phyloP scores from a whole-genome alignment of 1,140 invertebrate genomes.

The Bemisia tabaci region DNA sequence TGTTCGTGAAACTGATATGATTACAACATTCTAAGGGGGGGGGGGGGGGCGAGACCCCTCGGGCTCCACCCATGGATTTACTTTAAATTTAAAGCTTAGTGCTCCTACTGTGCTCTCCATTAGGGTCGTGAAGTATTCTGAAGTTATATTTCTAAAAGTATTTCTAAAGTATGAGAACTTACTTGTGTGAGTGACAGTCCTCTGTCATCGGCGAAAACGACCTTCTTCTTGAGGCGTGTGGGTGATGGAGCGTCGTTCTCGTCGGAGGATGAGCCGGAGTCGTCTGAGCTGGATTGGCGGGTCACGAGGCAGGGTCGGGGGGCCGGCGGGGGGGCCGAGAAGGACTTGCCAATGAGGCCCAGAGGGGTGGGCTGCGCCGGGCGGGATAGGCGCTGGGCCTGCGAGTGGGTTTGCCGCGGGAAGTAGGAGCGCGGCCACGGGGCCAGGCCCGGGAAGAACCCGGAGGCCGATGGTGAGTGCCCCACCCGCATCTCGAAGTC shows the following conservation, averaged over 20 bases:
- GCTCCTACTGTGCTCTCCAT: too few species aligned
- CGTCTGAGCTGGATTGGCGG: slow-evolving; percentile 25
- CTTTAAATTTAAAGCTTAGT: too few species aligned
- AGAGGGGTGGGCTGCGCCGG: slow-evolving; percentile 20
- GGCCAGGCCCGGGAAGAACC: slow-evolving; percentile 37
- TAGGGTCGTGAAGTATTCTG: too few species aligned
- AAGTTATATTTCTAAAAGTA: too few species aligned
- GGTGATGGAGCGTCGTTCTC: slow-evolving; percentile 30
- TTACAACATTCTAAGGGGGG: too few species aligned
- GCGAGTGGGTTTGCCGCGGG: slow-evolving; percentile 28
- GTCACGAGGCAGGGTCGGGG: slow-evolving; percentile 34
- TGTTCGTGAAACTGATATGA: too few species aligned
- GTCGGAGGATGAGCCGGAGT: slow-evolving; percentile 14
- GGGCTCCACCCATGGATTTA: too few species aligned
- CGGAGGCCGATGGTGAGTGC: slow-evolving; percentile 52
- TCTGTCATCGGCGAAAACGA: slow-evolving; percentile 87
- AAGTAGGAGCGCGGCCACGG: slow-evolving; percentile 23
- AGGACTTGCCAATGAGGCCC: slow-evolving; percentile 28
- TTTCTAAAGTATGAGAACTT: slow-evolving; percentile 21
- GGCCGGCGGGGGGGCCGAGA: slow-evolving; percentile 22
- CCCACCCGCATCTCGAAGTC: slow-evolving; percentile 39
- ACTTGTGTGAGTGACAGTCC: slow-evolving; percentile 72
- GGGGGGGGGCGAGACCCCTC: too few species aligned
- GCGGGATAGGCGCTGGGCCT: slow-evolving; percentile 27
- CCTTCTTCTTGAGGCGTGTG: slow-evolving; percentile 56